Conservation (phyloP, 2,797 vertebrate species). For the Petrocephalus sullivani region DNA sequence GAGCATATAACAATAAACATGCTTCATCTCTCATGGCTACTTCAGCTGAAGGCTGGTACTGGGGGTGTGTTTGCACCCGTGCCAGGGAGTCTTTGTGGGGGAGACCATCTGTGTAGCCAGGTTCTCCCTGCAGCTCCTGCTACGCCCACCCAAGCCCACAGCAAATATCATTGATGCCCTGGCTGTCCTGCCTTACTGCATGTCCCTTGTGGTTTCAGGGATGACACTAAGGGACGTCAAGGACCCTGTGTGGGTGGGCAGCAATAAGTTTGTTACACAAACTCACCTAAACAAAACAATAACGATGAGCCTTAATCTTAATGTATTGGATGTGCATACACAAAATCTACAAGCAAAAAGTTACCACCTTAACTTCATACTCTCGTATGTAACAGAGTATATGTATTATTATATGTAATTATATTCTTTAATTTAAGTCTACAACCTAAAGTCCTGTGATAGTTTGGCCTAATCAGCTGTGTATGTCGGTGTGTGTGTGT, state of each 20-base stretch:
- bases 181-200: slow-evolving; percentile 92
- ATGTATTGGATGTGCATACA: too few species aligned
- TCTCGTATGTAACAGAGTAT: too few species aligned
- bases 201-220: slow-evolving; percentile 71
- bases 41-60: too few species aligned
- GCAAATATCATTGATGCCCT: slow-evolving; percentile 90
- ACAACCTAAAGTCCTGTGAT: too few species aligned
- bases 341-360: too few species aligned
- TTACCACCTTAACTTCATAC: too few species aligned
- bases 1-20: too few species aligned
- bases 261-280: not conserved
- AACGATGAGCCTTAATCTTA: too few species aligned
- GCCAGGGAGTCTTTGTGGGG: slow-evolving; percentile 85
- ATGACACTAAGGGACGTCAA: slow-evolving; percentile 59
- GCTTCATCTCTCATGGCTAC: too few species aligned
- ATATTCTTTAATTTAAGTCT: too few species aligned
- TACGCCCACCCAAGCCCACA: slow-evolving; percentile 71
- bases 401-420: too few species aligned
- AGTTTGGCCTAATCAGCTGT: too few species aligned
- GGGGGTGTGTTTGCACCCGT: slow-evolving; percentile 86
- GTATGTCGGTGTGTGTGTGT: not conserved
- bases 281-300: not conserved
- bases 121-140: slow-evolving; percentile 86
- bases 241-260: slow-evolving; percentile 48
- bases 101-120: slow-evolving; percentile 91